A percentile compares a stretch with the other conserved stretches of the same genome.
Conservation (phyloP, 2,888 invertebrate species). For the Steinernema scapterisci region DNA sequence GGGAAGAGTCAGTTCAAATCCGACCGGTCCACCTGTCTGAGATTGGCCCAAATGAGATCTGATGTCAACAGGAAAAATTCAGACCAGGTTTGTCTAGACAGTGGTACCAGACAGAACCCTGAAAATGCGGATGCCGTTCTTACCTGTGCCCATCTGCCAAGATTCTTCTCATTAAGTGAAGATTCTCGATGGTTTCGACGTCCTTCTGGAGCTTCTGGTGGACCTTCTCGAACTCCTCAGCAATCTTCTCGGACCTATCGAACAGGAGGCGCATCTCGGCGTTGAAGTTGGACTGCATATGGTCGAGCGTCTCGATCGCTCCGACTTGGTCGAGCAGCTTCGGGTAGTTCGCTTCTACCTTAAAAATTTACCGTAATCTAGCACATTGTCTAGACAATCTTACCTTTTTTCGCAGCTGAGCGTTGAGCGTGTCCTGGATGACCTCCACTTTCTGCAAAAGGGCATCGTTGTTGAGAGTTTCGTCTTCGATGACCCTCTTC, state of each 20-base stretch:
- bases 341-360: slow-evolving; percentile 64
- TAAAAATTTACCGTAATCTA: neutral
- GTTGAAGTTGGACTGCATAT: slow-evolving; percentile 53
- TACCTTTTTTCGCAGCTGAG: slow-evolving; percentile 55
- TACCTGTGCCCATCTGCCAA: slow-evolving; percentile 46
- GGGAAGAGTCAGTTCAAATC: no score
- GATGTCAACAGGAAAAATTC: neutral
- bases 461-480: slow-evolving; percentile 48
- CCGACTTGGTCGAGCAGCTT: slow-evolving; percentile 63
- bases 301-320: slow-evolving; percentile 61
- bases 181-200: slow-evolving; percentile 39
- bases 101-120: no score
- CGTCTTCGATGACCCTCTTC: slow-evolving; percentile 49
- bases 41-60: no score
- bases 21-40: no score
- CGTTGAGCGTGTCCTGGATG: slow-evolving; percentile 58
- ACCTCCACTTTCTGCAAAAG: slow-evolving; percentile 53
- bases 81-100: no score
- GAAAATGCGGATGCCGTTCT: neutral
- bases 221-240: slow-evolving; percentile 32
- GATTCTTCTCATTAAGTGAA: slow-evolving; percentile 43
- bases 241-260: slow-evolving; percentile 42
- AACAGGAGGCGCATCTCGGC: slow-evolving; percentile 53
- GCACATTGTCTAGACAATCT: neutral
- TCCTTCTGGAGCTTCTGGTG: slow-evolving; percentile 21